phyloP scores from a whole-genome alignment of 2,113 vertebrate genomes.

The Progne subis region DNA sequence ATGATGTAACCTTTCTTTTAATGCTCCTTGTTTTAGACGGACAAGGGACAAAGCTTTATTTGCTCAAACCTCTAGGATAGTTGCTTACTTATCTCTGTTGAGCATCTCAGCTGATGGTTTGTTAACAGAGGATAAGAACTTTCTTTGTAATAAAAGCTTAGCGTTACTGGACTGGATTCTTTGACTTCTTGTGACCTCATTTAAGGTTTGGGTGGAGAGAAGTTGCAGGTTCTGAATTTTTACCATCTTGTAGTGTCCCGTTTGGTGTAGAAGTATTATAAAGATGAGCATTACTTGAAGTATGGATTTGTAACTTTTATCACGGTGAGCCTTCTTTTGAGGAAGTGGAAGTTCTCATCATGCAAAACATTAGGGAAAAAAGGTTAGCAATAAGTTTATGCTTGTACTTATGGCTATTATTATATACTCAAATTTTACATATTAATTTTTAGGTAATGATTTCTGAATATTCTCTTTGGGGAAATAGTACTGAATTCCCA shows the following conservation, averaged over 20 bases:
- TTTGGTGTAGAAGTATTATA: not conserved
- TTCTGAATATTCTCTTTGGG: not conserved
- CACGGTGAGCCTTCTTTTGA: not conserved
- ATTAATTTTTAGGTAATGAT: not conserved
- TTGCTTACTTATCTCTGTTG: not conserved
- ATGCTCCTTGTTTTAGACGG: not conserved
- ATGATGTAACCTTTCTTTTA: not conserved
- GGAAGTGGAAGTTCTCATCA: not conserved
- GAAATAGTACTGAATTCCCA: not conserved
- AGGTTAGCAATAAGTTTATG: not conserved
- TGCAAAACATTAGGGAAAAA: not conserved
- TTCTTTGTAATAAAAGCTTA: not conserved
- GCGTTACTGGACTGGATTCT: not conserved
- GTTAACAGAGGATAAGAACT: not conserved
- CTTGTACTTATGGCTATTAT: not conserved
- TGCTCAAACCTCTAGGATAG: not conserved
- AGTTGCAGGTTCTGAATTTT: not conserved
- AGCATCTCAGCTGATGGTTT: not conserved
- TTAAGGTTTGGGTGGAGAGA: not conserved
- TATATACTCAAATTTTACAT: not conserved
- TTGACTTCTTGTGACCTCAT: not conserved
- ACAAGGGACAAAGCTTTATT: not conserved
- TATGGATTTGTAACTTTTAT: not conserved
- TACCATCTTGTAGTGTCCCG: not conserved
- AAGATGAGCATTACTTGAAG: not conserved